Base-by-base conservation (phyloP, 2,888 invertebrate species). In the Himalopsyche anomala region DNA sequence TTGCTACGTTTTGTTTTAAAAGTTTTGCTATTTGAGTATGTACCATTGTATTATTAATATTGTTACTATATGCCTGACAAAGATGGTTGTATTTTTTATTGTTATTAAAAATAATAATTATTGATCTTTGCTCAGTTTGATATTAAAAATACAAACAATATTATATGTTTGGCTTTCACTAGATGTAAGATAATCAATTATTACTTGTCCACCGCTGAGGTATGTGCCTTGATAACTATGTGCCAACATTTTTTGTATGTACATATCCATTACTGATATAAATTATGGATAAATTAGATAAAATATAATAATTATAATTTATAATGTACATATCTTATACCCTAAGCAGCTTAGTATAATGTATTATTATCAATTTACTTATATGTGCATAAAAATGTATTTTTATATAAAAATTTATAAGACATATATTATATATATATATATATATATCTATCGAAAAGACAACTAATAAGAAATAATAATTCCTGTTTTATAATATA, bases 201-300 rank as follows among this genome's bases (percentile, higher is more conserved):
- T 45, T 17, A 79, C 36, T 82, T 85, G 85, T 87, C 87, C 87
- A 85, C 87, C 87, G 83, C 56, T 79, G 62, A 85, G 85, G 86
- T 84, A 87, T 85, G 88, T 88, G 88, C 88, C 88, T 88, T 88
- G 38, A 83, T 74, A 54, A 86, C 51, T 54, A 55, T 86, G 88
- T 88, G 88, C 88, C 88, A 88, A 88, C 85, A 74, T 84, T 83
- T 84, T 80, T 83, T 81, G 42, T 84, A 55, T 83, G 84, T 84
- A 87, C 87, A 86, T 87, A 87, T 86, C 87, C 85, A 84, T 51
- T 55, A 80, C 79, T 84, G 79, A 84, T 45, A 45, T 55, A 84
- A 38, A 80, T 51, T 84, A 83, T 79, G 83, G 83, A 83, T 80
- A 80, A 54, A 36, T 56, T 84, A 84, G 69, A n/a, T 82, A 55